These are phyloP conservation scores for Hippolais icterina DNA, from an alignment of 2,113 vertebrate species.

Conservation along the genomic window DNA sequence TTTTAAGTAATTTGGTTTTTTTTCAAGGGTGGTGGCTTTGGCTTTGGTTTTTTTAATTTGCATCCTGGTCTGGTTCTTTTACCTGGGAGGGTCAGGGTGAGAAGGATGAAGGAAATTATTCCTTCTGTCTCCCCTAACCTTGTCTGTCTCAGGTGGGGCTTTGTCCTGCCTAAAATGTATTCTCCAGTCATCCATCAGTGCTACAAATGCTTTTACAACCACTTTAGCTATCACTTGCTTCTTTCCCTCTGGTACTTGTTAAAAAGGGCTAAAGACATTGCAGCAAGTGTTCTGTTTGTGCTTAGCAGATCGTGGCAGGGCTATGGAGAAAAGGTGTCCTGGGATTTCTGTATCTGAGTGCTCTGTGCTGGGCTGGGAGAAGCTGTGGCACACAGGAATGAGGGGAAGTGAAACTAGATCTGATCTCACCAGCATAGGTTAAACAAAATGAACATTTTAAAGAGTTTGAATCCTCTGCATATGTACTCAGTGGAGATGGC, in stretches of 20 bases:
- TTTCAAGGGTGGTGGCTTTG: neutral
- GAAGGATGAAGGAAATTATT: fast-evolving
- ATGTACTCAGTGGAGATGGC: neutral
- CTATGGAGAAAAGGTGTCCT: neutral
- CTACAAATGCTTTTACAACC: neutral
- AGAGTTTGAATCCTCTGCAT: neutral
- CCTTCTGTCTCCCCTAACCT: neutral
- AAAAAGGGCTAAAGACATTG: neutral
- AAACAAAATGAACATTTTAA: neutral
- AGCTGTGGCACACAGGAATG: neutral
- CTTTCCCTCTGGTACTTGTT: neutral
- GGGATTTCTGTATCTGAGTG: neutral
- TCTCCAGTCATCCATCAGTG: neutral
- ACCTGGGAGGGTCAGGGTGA: neutral
- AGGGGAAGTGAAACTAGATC: neutral
- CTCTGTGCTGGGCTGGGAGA: neutral
- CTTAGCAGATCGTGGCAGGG: neutral
- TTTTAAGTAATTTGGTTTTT: neutral
- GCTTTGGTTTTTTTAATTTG: neutral
- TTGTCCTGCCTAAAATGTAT: neutral
- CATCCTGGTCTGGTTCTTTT: neutral
- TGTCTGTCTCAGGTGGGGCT: neutral
- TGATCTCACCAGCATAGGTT: neutral
- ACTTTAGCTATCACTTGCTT: neutral
- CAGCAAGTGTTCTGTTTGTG: neutral